phyloP scores from a whole-genome alignment of 2,113 vertebrate genomes.

The Chauna torquata region DNA sequence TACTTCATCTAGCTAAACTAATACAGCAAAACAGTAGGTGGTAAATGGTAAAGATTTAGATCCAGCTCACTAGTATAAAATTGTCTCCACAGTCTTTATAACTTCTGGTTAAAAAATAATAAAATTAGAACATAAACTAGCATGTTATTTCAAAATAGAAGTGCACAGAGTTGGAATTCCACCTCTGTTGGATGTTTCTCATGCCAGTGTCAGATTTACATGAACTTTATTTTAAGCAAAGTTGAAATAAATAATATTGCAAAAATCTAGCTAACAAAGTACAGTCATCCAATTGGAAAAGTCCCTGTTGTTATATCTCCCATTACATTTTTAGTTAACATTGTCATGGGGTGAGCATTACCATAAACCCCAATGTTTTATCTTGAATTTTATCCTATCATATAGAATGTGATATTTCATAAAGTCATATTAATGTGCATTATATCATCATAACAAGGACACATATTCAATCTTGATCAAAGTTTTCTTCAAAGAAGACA shows the following conservation, averaged over 20 bases:
- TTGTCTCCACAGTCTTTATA: not conserved
- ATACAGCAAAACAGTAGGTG: conserved; percentile 11
- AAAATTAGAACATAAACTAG: not conserved
- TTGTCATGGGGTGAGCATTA: not conserved
- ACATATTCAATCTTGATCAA: not conserved
- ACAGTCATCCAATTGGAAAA: not conserved
- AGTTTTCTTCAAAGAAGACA: not conserved
- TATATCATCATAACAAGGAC: not conserved
- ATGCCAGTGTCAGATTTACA: not conserved
- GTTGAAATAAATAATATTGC: not conserved
- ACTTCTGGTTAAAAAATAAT: conserved; percentile 31
- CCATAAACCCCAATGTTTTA: not conserved
- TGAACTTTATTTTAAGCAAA: not conserved
- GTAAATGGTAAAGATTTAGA: conserved; percentile 50
- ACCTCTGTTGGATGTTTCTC: not conserved
- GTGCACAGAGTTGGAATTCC: not conserved
- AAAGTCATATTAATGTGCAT: not conserved
- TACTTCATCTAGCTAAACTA: conserved; percentile 50
- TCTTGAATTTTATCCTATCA: not conserved
- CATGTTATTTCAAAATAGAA: not conserved
- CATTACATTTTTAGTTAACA: not conserved
- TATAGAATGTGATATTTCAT: not conserved
- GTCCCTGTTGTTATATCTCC: not conserved
- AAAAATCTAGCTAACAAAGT: not conserved
- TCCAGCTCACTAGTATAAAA: not conserved